A percentile compares a stretch with the other conserved stretches of the same genome.
Evolutionary conservation across 2,888 invertebrate species (phyloP).

Genomic region (Tinea pellionella): DNA sequence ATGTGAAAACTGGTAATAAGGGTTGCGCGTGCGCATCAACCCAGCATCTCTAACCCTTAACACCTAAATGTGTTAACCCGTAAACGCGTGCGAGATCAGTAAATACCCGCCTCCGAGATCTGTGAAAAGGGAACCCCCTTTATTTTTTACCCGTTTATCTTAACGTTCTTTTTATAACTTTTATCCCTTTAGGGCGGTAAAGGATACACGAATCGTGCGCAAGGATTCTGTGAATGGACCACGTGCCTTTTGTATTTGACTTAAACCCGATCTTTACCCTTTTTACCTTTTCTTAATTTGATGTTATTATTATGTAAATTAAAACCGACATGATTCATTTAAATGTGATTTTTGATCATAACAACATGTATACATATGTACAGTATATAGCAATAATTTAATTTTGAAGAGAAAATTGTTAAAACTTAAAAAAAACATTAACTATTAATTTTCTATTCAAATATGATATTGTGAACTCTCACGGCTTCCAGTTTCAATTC

Average conservation of each 20-base stretch:
- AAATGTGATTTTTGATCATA: neutral
- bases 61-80: constrained; percentile 40
- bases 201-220: constrained; percentile 58
- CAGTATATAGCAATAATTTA: too few relatives aligned
- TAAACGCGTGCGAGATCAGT: constrained; percentile 60
- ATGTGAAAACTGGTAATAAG: neutral
- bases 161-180: constrained; percentile 25
- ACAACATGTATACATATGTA: too few relatives aligned
- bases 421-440: neutral
- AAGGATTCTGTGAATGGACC: constrained; percentile 57
- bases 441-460: neutral
- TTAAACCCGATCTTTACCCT: constrained; percentile 43
- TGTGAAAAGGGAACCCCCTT: constrained; percentile 19
- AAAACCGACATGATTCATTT: neutral
- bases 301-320: neutral
- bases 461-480: neutral
- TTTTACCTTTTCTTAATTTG: constrained; percentile 15
- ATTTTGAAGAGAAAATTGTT: too few relatives aligned
- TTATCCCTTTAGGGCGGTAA: constrained; percentile 47
- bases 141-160: constrained; percentile 43
- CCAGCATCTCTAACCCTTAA: constrained; percentile 31
- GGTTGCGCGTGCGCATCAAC: constrained; percentile 47
- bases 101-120: constrained; percentile 38
- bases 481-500: constrained; percentile 24
- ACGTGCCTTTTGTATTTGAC: constrained; percentile 52